Conservation (phyloP, 2,888 invertebrate species). For the Xanthia icteritia region DNA sequence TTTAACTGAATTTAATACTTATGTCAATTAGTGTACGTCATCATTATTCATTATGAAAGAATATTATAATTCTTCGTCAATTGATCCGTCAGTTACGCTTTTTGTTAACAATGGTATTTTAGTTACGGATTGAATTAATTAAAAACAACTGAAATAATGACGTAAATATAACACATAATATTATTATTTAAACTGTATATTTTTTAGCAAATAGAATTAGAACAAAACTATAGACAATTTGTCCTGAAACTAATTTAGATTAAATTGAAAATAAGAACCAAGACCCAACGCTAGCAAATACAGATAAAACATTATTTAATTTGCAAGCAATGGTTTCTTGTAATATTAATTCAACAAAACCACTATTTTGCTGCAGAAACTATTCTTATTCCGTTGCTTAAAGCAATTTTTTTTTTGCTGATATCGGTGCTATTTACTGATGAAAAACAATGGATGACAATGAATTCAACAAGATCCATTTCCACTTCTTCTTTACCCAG, state of each 20-base stretch:
- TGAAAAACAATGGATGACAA: background rate
- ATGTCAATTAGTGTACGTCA: conserved; percentile 8
- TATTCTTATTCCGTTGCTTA: too few species aligned
- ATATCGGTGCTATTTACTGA: background rate
- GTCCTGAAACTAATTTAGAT: background rate
- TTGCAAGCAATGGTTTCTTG: background rate
- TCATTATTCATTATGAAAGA: background rate
- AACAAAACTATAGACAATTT: background rate
- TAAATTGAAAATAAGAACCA: background rate
- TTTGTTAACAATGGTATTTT: background rate
- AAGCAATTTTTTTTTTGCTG: background rate
- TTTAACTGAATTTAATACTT: conserved; percentile 20
- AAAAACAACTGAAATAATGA: background rate
- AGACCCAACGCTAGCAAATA: background rate
- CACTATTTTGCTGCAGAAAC: background rate
- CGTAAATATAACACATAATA: too few species aligned
- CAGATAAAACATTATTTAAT: background rate
- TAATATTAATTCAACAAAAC: background rate
- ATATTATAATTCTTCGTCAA: background rate
- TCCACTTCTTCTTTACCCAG: background rate
- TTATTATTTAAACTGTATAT: too few species aligned
- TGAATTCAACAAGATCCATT: background rate
- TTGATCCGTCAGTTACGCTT: background rate
- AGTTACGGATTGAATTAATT: background rate
- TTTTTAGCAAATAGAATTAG: background rate